Evolutionary conservation across 1,140 invertebrate species (phyloP), one percentile per base, ranked within the genome.

Genomic region (Pseudomyrmex pallidus): DNA sequence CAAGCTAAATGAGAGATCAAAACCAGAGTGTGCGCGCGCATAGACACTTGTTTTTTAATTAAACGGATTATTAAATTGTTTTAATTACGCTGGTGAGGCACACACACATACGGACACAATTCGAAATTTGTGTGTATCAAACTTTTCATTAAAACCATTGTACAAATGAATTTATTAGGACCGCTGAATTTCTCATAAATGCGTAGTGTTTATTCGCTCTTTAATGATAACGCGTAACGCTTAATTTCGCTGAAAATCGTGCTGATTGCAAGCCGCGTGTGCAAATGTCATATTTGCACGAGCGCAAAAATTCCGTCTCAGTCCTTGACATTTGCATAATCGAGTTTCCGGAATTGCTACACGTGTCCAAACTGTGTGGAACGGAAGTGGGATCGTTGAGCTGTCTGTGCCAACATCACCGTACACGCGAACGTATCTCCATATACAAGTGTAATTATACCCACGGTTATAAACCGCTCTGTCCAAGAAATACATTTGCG

Each of bases 291-390:
- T 74, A 76, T 83, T 83, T 76, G 73, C 44, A 22, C 73, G 25
- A 13, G 59, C 44, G 73, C 73, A 83, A 76, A 74, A 83, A 83
- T 83, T 77, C 52, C 62, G 67, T 76, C 77, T 76, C 52, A 78
- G 73, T 83, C 62, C 73, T 83, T 77, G 72, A 66, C 59, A 83
- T 83, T 83, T 83, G 82, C 82, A 83, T 83, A 83, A 77, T 52
- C 73, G 82, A 83, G 73, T 83, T 83, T 83, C 73, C 82, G 35
- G 62, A 67, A 74, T 50, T 46, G 62, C 62, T 54, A 66, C 72
- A 83, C 62, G 82, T 83, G 73, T 74, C 52, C 72, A 50, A 77
- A 83, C 73, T 80, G 50, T 48, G 20, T 15, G 25, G 35, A 35
- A 8, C 67, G 20, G 67, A 70, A 70, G 20, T 52, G 66, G 59